Evolutionary conservation across 2,113 vertebrate genomes (phyloP).

Genomic region (Lepus europaeus): DNA sequence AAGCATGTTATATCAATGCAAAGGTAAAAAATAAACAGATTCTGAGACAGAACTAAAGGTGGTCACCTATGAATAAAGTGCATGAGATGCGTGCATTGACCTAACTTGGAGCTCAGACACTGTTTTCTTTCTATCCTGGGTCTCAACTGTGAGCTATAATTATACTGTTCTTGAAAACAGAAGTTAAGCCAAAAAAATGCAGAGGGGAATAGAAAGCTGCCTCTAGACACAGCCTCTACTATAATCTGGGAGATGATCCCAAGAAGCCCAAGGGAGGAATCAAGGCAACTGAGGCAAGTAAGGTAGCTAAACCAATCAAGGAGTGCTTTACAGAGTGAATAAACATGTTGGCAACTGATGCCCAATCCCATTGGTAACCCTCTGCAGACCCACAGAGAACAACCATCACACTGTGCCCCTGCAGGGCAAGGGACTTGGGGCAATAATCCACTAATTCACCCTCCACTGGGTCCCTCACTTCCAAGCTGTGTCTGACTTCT

Average conservation of each 20-base stretch:
- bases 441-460: not conserved
- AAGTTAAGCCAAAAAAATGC: not conserved
- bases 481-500: not conserved
- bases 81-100: too few relatives aligned
- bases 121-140: not conserved
- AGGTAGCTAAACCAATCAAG: not conserved
- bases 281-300: not conserved
- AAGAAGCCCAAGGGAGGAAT: not conserved
- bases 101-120: not conserved
- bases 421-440: fast-evolving
- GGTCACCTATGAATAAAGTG: not conserved
- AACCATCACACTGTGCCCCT: too few relatives aligned
- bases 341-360: not conserved
- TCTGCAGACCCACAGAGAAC: not conserved
- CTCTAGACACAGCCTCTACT: not conserved
- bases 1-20: not conserved
- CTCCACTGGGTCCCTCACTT: not conserved
- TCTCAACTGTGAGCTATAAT: not conserved
- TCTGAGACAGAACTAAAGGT: not conserved
- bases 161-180: not conserved
- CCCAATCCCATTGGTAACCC: not conserved
- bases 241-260: not conserved
- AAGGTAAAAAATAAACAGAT: not conserved
- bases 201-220: not conserved
- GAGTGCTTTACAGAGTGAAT: not conserved